phyloP scores from a whole-genome alignment of 2,888 invertebrate species.

The Himalopsyche japonica region DNA sequence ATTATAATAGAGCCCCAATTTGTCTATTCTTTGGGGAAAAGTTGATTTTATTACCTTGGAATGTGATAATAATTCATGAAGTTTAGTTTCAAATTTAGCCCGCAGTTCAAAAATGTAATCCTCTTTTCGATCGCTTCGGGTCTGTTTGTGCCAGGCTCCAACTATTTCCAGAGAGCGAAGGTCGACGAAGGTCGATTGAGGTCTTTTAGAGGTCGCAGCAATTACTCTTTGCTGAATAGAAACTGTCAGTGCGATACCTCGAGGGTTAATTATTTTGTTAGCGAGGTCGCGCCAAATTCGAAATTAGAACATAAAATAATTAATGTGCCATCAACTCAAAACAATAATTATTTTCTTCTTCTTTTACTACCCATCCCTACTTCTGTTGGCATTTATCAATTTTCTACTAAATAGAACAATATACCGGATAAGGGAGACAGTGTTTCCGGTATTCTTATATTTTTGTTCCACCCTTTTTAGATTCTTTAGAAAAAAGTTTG shows the following conservation, averaged over 20 bases:
- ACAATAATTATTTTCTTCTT: no score
- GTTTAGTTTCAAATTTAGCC: background rate
- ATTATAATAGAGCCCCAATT: no score
- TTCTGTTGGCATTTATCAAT: no score
- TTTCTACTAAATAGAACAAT: no score
- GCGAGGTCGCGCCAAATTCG: background rate
- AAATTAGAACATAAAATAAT: background rate
- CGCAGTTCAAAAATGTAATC: background rate
- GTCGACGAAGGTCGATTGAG: background rate
- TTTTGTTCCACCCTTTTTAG: no score
- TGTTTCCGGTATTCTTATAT: no score
- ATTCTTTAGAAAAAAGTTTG: no score
- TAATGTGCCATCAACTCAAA: no score
- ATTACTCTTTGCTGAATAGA: background rate
- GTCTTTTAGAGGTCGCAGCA: background rate
- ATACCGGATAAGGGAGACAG: no score
- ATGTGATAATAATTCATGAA: background rate
- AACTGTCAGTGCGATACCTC: background rate
- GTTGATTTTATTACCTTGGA: background rate
- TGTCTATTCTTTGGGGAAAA: background rate
- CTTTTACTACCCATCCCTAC: no score
- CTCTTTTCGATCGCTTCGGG: background rate
- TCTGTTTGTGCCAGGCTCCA: background rate
- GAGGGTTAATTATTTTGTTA: background rate
- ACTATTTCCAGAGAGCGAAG: background rate